phyloP scores from a whole-genome alignment of 2,888 invertebrate species.

The Eupithecia vulgata region DNA sequence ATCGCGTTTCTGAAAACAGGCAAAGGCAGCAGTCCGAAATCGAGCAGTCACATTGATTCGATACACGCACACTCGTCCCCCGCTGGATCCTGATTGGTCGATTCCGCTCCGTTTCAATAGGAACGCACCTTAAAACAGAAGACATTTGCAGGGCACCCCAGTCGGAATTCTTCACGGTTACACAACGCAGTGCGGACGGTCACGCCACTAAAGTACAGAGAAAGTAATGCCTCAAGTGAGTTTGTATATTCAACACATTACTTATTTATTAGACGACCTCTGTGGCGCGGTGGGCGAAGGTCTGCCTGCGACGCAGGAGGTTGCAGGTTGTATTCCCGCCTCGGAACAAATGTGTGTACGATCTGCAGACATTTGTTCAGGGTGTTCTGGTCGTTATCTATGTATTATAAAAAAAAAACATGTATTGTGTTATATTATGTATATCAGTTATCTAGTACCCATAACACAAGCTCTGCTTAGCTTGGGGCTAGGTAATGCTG shows the following conservation, averaged over 20 bases:
- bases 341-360: too few species aligned
- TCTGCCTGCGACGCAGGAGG: too few species aligned
- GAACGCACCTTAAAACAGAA: not conserved
- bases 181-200: not conserved
- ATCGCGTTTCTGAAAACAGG: not conserved
- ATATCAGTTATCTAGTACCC: too few species aligned
- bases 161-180: not conserved
- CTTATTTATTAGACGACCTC: too few species aligned
- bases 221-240: constrained; percentile 67
- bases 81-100: not conserved
- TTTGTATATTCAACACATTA: not conserved
- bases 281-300: too few species aligned
- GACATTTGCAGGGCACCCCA: not conserved
- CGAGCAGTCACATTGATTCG: not conserved
- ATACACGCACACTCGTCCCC: not conserved
- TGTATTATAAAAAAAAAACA: too few species aligned
- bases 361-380: too few species aligned
- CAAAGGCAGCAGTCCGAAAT: not conserved
- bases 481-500: too few species aligned
- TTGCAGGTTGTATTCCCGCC: too few species aligned
- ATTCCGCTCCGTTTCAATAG: not conserved
- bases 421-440: too few species aligned
- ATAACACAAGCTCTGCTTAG: too few species aligned
- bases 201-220: constrained; percentile 50
- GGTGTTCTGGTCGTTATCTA: too few species aligned